A percentile compares a stretch with the other conserved stretches of the same genome.
Evolutionary conservation across 2,888 invertebrate species (phyloP).

Genomic region (Cantharis flavilabris): DNA sequence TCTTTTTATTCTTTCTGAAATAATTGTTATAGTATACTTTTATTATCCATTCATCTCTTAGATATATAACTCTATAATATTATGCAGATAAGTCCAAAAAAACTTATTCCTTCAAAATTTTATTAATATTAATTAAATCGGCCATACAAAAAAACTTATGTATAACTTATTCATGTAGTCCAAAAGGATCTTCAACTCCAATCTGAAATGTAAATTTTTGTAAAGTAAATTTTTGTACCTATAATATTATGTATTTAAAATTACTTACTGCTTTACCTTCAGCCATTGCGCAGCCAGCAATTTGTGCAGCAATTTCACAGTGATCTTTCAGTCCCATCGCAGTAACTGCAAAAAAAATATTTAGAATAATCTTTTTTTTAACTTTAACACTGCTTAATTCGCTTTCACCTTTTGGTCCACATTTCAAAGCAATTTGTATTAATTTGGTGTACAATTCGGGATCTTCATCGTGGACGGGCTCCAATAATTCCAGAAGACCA

Average conservation of each 20-base stretch:
- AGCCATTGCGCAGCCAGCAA: constrained; percentile 4
- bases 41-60: too few relatives aligned
- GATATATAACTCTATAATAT: too few relatives aligned
- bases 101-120: not conserved
- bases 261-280: constrained; percentile 14
- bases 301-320: constrained; percentile 16
- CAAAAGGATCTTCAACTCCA: constrained; percentile 12
- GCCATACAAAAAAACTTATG: not conserved
- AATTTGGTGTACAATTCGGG: constrained; percentile 48
- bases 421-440: constrained; percentile 53
- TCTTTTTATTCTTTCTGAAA: too few relatives aligned
- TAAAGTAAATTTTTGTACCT: not conserved
- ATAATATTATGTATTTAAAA: too few relatives aligned
- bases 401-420: constrained; percentile 50
- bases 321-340: constrained; percentile 6
- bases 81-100: too few relatives aligned
- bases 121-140: not conserved
- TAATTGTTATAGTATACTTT: too few relatives aligned
- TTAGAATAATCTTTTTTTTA: not conserved
- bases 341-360: constrained; percentile 1
- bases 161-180: not conserved
- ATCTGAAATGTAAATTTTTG: constrained; percentile 5
- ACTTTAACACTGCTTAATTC: not conserved
- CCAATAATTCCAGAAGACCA: constrained; percentile 46
- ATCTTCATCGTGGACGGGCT: constrained; percentile 51